Base-by-base conservation (phyloP, 2,888 invertebrate species). In the Mayetiola destructor region DNA sequence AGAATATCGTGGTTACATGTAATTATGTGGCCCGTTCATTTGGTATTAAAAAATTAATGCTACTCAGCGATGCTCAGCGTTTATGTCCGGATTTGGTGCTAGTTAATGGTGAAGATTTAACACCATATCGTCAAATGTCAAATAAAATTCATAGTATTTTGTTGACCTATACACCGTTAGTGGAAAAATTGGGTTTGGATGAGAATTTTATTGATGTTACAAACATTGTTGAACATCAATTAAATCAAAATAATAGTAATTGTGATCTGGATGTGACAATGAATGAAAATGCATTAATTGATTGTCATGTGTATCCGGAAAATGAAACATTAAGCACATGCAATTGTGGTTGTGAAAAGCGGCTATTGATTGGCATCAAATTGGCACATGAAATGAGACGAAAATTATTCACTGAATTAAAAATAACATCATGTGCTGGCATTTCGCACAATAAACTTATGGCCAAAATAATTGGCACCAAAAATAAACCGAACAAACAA, bases 151-250 rank as follows among this genome's bases (percentile, higher is more conserved):
- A 84, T 62, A 78, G 80, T 59, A 72, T 84, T 60, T 72, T 90
- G 60, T 80, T 82, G 62, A 79, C 78, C 64, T 88, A 82, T 73
- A 84, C 85, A 58, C 77, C 80, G 55, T 72, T 80, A 55, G 86
- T 89, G 0, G 90, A 91, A 69, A 80, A 87, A 65, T 75, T 90
- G 57, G 89, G 90, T 14, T 78, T 90, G 66, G 90, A 91, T 72
- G 91, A 91, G 69, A 88, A 88, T 68, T 90, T 77, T 69, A 75
- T 90, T 64, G 90, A 91, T 74, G 82, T 89, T 61, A 83, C 86
- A 61, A 76, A 79, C 58, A 66, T 84, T 65, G 80, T 85, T 48
- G 74, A 76, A 61, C 73, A 77, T 63, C 76, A 69, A 64, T 70
- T 75, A 68, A 78, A 18, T 58, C 55, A 57, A 20, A 37, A 30